Evolutionary conservation across 2,797 vertebrate genomes (phyloP).

Genomic region (Apogon hyalosoma): DNA sequence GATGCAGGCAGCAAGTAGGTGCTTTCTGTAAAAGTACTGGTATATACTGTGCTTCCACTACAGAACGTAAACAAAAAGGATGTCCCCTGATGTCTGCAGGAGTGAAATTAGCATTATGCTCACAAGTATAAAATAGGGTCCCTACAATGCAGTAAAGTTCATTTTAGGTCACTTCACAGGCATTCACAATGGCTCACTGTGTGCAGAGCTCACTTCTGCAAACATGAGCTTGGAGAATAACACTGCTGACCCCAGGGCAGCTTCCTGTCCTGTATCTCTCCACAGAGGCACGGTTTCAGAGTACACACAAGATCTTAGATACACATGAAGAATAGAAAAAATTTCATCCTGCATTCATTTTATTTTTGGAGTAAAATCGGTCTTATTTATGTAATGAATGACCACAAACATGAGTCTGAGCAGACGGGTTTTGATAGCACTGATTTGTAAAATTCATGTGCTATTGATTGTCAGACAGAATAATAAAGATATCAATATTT

Average conservation of each 20-base stretch:
- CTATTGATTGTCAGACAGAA: slow-evolving; percentile 14
- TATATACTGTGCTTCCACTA: slow-evolving; percentile 3
- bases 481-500: slow-evolving; percentile 28
- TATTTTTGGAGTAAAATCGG: not conserved
- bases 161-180: slow-evolving; percentile 53
- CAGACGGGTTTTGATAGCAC: not conserved
- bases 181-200: slow-evolving; percentile 61
- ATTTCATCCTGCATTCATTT: not conserved
- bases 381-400: not conserved
- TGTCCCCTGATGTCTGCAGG: slow-evolving; percentile 18
- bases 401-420: slow-evolving; percentile 2
- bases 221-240: slow-evolving; percentile 47
- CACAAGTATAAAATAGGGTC: slow-evolving; percentile 32
- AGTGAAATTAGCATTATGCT: slow-evolving; percentile 35
- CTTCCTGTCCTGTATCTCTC: slow-evolving; percentile 53
- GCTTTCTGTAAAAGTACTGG: slow-evolving; percentile 15
- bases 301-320: slow-evolving; percentile 1
- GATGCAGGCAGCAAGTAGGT: slow-evolving; percentile 16
- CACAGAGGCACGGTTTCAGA: slow-evolving; percentile 11
- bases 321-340: slow-evolving; percentile 14
- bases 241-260: slow-evolving; percentile 49
- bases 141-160: slow-evolving; percentile 38
- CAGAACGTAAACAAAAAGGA: slow-evolving; percentile 29
- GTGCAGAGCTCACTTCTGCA: slow-evolving; percentile 34
- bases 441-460: slow-evolving; percentile 22